Evolutionary conservation across 2,888 invertebrate genomes (phyloP).

Genomic region (Cephus pygmeus): DNA sequence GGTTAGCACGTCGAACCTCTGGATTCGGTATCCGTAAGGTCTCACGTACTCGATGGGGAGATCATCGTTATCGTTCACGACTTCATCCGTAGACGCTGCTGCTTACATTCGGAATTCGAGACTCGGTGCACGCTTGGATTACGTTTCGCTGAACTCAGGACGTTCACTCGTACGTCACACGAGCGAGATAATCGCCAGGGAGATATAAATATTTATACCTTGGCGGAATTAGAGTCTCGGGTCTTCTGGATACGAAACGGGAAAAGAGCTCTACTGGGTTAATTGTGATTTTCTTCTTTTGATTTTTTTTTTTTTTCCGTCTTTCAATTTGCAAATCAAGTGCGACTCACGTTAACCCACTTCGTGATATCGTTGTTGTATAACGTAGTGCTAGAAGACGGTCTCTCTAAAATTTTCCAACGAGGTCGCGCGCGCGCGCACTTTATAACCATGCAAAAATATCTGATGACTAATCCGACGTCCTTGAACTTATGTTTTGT

Average conservation of each 20-base stretch:
- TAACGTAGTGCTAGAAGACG: not conserved
- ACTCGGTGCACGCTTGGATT: not conserved
- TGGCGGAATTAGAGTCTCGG: not conserved
- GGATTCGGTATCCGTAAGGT: not conserved
- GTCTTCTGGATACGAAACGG: not conserved
- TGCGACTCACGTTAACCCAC: too few relatives aligned
- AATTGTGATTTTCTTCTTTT: not conserved
- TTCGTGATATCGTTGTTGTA: not conserved
- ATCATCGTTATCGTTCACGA: not conserved
- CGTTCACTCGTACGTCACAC: constrained; percentile 1
- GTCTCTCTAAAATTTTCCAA: not conserved
- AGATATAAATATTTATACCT: constrained; percentile 6
- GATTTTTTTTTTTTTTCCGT: not conserved
- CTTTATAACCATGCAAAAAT: constrained; percentile 29
- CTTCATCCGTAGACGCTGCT: not conserved
- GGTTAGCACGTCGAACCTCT: not conserved
- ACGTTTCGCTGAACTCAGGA: constrained; percentile 3
- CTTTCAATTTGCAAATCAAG: not conserved
- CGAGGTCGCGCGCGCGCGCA: not conserved
- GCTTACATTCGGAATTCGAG: constrained; percentile 1
- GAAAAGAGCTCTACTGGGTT: not conserved
- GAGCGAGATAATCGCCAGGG: not conserved
- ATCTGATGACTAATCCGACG: constrained; percentile 40
- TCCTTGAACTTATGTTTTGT: constrained; percentile 54
- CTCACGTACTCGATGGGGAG: not conserved